Conservation (phyloP, 2,113 vertebrate species). For the Aplodontia rufa region DNA sequence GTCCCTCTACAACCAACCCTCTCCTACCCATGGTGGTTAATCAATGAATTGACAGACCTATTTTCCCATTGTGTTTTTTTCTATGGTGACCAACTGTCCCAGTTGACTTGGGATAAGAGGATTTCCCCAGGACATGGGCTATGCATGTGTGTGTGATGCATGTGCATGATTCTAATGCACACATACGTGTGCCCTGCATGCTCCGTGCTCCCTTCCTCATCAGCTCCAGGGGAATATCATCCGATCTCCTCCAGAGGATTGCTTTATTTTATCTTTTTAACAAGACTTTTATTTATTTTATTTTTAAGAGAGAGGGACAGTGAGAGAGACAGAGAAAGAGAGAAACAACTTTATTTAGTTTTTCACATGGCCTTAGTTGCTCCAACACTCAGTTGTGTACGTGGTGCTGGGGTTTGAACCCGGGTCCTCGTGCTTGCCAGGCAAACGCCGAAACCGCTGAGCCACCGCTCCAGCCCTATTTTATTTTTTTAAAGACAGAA, state of each 20-base stretch:
- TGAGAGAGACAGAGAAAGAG: too few relatives aligned
- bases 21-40: not conserved
- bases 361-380: too few relatives aligned
- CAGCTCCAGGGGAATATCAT: not conserved
- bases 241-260: not conserved
- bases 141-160: too few relatives aligned
- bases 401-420: too few relatives aligned
- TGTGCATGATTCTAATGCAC: accelerated
- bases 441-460: too few relatives aligned
- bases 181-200: not conserved
- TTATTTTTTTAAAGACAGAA: too few relatives aligned
- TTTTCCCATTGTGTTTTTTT: not conserved
- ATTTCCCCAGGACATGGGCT: not conserved
- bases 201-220: not conserved
- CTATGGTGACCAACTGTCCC: not conserved
- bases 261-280: not conserved
- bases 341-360: too few relatives aligned
- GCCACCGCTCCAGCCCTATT: too few relatives aligned
- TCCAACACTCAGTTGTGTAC: too few relatives aligned
- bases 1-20: not conserved
- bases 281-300: too few relatives aligned
- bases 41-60: not conserved
- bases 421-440: too few relatives aligned
- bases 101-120: not conserved
- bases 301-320: too few relatives aligned